A percentile compares a stretch with the other conserved stretches of the same genome.
These are phyloP conservation scores for Papilio glaucus DNA, from an alignment of 1,140 invertebrate species.

Conservation along the genomic window DNA sequence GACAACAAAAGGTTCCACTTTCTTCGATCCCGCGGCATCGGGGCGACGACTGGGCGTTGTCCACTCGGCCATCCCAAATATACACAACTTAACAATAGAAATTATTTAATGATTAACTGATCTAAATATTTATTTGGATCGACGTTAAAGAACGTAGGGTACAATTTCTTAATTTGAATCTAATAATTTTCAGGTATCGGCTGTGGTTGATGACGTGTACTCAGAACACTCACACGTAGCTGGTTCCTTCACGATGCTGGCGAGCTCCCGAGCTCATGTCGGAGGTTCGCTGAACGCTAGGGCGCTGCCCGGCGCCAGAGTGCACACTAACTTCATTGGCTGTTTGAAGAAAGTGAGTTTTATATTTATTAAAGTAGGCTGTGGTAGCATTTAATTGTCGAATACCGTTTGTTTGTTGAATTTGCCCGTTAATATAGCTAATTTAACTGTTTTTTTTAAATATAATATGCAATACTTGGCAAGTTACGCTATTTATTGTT, in stretches of 20 bases:
- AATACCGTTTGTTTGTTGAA: too few relatives aligned
- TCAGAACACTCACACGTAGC: constrained; percentile 95
- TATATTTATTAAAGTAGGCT: background rate
- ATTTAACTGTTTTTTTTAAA: too few relatives aligned
- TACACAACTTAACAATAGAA: too few relatives aligned
- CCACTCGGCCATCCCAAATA: too few relatives aligned
- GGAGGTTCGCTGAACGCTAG: constrained; percentile 94
- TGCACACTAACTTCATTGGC: constrained; percentile 96
- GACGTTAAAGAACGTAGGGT: background rate
- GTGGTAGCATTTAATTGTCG: too few relatives aligned
- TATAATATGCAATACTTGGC: background rate
- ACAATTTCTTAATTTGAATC: background rate
- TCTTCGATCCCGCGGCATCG: too few relatives aligned
- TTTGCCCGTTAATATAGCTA: background rate
- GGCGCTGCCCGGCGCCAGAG: constrained; percentile 91
- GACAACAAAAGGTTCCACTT: too few relatives aligned
- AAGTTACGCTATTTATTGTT: too few relatives aligned
- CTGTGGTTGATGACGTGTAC: constrained; percentile 96
- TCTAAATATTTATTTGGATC: too few relatives aligned
- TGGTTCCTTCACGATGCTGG: constrained; percentile 95
- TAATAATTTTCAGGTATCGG: constrained; percentile 88
- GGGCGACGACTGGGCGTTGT: too few relatives aligned
- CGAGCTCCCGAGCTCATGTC: constrained; percentile 93
- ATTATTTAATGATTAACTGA: too few relatives aligned
- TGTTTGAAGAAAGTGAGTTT: constrained; percentile 94